These are phyloP conservation scores for Cheirogaleus medius DNA, from an alignment of 2,113 vertebrate genomes.

Conservation along the genomic window DNA sequence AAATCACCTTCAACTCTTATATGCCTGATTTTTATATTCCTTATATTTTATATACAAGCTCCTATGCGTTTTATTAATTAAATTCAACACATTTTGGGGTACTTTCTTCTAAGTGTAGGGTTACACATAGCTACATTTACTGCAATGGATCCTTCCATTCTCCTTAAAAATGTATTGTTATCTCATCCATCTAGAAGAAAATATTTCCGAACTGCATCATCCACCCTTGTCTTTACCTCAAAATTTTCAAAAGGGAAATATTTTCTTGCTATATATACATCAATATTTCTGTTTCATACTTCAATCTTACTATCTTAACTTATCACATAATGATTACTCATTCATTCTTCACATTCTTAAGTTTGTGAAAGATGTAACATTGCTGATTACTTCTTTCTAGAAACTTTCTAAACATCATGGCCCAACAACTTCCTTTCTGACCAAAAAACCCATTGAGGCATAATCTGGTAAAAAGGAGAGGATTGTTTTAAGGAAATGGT, in stretches of 20 bases:
- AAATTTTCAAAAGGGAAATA: neutral
- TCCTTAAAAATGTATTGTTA: neutral
- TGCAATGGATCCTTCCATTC: neutral
- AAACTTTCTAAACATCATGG: neutral
- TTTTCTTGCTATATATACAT: neutral
- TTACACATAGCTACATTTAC: neutral
- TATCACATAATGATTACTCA: neutral
- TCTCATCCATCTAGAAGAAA: neutral
- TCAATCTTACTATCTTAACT: neutral
- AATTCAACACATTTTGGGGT: neutral
- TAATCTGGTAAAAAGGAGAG: neutral
- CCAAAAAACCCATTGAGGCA: neutral
- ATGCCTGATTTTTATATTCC: neutral
- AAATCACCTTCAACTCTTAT: neutral
- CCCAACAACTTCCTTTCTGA: neutral
- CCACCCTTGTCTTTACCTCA: neutral
- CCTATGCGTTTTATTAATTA: neutral
- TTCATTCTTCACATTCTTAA: neutral
- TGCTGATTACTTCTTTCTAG: neutral
- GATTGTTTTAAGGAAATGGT: neutral
- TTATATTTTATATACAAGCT: neutral
- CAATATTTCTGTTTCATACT: neutral
- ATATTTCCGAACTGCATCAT: neutral
- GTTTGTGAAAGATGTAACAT: neutral
- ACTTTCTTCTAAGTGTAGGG: neutral